Percentiles rank a stretch among this genome's conserved stretches.
These are phyloP conservation scores for Diadumene lineata DNA, from an alignment of 92 coral and sea anemone species.

Conservation along the genomic window DNA sequence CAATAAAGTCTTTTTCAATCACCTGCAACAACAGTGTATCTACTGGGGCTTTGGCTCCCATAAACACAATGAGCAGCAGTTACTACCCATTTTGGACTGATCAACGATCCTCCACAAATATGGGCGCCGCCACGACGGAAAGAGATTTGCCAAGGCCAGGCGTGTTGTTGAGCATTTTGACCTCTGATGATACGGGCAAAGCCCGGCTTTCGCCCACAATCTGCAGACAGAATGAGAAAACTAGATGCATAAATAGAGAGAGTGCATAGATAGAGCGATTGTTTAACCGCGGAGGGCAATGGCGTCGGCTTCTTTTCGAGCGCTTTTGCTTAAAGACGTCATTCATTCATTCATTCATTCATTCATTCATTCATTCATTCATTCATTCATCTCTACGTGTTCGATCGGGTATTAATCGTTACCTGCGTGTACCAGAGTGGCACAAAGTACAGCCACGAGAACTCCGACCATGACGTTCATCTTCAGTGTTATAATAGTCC, in stretches of 20 bases:
- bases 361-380: too few relatives aligned
- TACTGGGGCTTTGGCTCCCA: constrained; percentile 13
- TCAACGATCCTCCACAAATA: constrained; percentile 26
- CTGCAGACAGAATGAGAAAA: neutral
- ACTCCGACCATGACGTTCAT: constrained; percentile 5
- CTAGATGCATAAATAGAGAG: too few relatives aligned
- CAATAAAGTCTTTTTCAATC: neutral
- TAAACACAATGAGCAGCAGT: constrained; percentile 39
- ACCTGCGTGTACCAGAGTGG: constrained; percentile 4
- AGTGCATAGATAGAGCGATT: too few relatives aligned
- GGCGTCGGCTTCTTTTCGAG: too few relatives aligned
- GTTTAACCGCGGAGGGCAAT: too few relatives aligned
- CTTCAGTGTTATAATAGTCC: neutral
- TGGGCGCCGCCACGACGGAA: constrained; percentile 26
- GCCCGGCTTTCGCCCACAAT: constrained; percentile 24
- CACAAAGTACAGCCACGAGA: constrained; percentile 7
- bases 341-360: too few relatives aligned
- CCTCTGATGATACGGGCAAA: constrained; percentile 27
- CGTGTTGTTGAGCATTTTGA: constrained; percentile 18
- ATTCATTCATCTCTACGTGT: too few relatives aligned
- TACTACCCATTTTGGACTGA: constrained; percentile 27
- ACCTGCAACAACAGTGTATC: constrained; percentile 30
- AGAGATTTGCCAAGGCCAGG: constrained; percentile 41
- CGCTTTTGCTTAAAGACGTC: too few relatives aligned
- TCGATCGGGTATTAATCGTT: too few relatives aligned